These are phyloP conservation scores for Halictus quadricinctus DNA, from an alignment of 2,888 invertebrate species.

Conservation along the genomic window DNA sequence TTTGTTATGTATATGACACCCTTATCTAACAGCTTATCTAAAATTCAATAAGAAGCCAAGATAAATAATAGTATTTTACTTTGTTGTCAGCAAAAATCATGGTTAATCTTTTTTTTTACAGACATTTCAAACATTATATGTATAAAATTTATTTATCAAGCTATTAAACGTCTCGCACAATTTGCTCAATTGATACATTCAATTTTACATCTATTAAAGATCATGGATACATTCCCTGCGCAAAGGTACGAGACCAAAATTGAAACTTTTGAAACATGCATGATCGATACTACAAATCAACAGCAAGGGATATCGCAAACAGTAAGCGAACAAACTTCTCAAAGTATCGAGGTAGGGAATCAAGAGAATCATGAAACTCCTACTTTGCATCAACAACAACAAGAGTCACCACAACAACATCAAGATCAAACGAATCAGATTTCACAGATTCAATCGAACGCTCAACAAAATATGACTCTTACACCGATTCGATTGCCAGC, in stretches of 20 bases:
- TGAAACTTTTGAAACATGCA: slow-evolving; percentile 79
- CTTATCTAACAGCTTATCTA: slow-evolving; percentile 74
- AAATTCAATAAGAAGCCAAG: slow-evolving; percentile 68
- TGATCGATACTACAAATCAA: slow-evolving; percentile 73
- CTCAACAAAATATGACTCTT: slow-evolving; percentile 76
- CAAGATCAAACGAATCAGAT: slow-evolving; percentile 69
- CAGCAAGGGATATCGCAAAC: slow-evolving; percentile 74
- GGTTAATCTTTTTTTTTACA: slow-evolving; percentile 28
- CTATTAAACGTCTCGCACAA: background rate
- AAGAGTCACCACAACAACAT: slow-evolving; percentile 58
- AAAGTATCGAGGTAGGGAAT: slow-evolving; percentile 66
- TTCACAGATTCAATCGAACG: slow-evolving; percentile 72
- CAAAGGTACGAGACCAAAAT: slow-evolving; percentile 74
- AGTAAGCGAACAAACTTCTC: slow-evolving; percentile 67
- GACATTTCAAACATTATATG: slow-evolving; percentile 16
- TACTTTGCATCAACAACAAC: slow-evolving; percentile 55
- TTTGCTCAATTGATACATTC: slow-evolving; percentile 14
- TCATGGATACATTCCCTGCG: slow-evolving; percentile 77
- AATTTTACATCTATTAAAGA: slow-evolving; percentile 37
- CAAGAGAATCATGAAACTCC: slow-evolving; percentile 71
- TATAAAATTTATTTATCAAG: slow-evolving; percentile 19
- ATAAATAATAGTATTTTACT: slow-evolving; percentile 60
- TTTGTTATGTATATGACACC: slow-evolving; percentile 49
- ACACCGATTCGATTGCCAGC: slow-evolving; percentile 80
- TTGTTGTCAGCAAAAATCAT: slow-evolving; percentile 45